Base-by-base conservation (phyloP, 2,888 invertebrate species). In the Pristionchus japonicus region DNA sequence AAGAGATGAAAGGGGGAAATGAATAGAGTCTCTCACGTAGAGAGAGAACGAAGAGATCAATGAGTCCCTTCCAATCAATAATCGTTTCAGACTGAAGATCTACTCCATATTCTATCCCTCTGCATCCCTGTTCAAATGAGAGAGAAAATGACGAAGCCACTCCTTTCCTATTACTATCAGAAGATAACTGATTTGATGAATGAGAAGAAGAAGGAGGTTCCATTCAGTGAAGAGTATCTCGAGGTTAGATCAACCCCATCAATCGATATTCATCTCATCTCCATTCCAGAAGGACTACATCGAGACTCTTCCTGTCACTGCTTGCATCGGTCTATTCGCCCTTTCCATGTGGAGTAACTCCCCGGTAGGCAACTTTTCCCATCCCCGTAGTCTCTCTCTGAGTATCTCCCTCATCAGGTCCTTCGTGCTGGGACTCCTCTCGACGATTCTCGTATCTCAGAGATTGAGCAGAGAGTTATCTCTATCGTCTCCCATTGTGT, bases 221-320 rank as follows among this genome's bases (percentile, higher is more conserved):
- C 91, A 37, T 91, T 90, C 87, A 91, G 90, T 15, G 86, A 89
- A 52, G 91, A 91, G 40, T 88, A 91, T 23, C 89, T 91, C 23
- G 90, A 90, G 64, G 91, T 91, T 27, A 57, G 87, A 37, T 61
- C 84, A 31, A 3, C 61, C 57, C 15, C n/a, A n/a, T 27, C 40
- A 57, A 27, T 61, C 31, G 6, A 11, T 61, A 23, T n/a, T 0
- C 23, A 7, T 61, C 31, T 1, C 2, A 37, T 84, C 23, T 13
- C 23, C 40, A 37, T 34, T 52, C 3, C 23, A 84, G 84, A 57
- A 57, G 7, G 84, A 84, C 37, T 84, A 84, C 40, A 31, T 11
- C 2, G 37, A 57, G 17, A 61, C 84, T 37, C 84, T 84, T 61
- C 84, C 84, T 61, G 15, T 61, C 17, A 84, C 61, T n/a, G 23